Evolutionary conservation across 2,888 invertebrate species (phyloP), one percentile per base, ranked within the genome.

Genomic region (Zygothrica quintamaculata): DNA sequence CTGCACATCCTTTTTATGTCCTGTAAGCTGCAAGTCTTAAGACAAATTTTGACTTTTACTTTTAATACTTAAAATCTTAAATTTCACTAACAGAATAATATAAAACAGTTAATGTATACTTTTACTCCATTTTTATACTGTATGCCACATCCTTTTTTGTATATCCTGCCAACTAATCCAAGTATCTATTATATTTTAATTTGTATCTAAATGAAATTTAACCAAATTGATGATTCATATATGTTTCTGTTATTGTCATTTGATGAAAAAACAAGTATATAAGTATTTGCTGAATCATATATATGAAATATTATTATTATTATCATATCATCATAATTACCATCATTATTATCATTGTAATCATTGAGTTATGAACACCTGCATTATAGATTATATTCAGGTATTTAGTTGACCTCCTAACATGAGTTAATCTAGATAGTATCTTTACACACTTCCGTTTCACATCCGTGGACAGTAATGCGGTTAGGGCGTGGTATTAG

Each of bases 401-500:
- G 9, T 40, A 15, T 40, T n/a, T n/a, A 18, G 18, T 18, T 40
- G 40, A 18, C 40, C 40, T 40, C 18, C 40, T 18, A n/a, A 7
- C 39, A 26, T 9, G 18, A 18, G 22, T 26, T 33, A 56, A 51
- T 52, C 52, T 53, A 25, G 26, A 15, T 13, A n/a, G 59, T 81
- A 86, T 82, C 85, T 82, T 84, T 82, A 82, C 68, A 77, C 61
- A 82, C 87, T 82, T 82, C 87, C 82, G 87, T 82, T 82, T 80
- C 85, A 77, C 39, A 70, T 81, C 61, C 62, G 80, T 39, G 73
- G 76, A 67, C 58, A 50, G 56, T 11, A 58, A 8, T n/a, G 29
- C 12, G 29, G 22, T 25, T 16, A 18, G 55, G 74, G 59, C 44
- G 53, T 57, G 62, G 57, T 56, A 39, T 33, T 1, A 43, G 47